phyloP scores from a whole-genome alignment of 2,888 invertebrate genomes.

The Sesia bembeciformis region DNA sequence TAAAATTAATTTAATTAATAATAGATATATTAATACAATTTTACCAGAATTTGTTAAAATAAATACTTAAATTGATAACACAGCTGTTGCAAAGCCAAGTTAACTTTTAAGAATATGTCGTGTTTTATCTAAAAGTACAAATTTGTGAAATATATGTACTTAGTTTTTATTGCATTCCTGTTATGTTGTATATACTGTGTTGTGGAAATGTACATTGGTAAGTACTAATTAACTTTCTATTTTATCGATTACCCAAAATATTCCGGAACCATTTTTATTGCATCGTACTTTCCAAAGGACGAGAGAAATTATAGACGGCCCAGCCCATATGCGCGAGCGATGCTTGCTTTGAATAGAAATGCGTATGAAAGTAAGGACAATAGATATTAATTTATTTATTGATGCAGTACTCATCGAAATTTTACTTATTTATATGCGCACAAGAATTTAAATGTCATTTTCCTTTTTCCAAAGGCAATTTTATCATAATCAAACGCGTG shows the following conservation, averaged over 20 bases:
- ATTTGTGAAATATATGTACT: too few species aligned
- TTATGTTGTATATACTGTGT: constrained; percentile 13
- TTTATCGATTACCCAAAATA: constrained; percentile 60
- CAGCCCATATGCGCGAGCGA: constrained; percentile 38
- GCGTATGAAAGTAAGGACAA: constrained; percentile 47
- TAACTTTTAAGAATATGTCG: too few species aligned
- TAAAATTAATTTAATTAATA: too few species aligned
- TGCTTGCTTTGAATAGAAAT: constrained; percentile 48
- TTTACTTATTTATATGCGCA: constrained; percentile 21
- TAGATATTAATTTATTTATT: constrained; percentile 64
- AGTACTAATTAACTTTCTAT: constrained; percentile 10
- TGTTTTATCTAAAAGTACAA: too few species aligned
- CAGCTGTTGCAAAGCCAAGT: too few species aligned
- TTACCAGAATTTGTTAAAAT: too few species aligned
- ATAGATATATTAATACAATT: too few species aligned
- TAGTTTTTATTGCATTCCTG: constrained; percentile 29
- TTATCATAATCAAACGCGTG: too few species aligned
- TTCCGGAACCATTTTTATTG: constrained; percentile 60
- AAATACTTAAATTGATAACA: too few species aligned
- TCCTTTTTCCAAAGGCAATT: too few species aligned
- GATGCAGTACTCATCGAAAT: constrained; percentile 9
- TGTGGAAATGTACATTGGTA: not conserved
- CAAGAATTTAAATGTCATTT: not conserved
- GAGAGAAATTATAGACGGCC: constrained; percentile 64
- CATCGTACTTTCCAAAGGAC: constrained; percentile 58